phyloP scores from a whole-genome alignment of 2,888 invertebrate species.

The Sarcophaga rosellei region DNA sequence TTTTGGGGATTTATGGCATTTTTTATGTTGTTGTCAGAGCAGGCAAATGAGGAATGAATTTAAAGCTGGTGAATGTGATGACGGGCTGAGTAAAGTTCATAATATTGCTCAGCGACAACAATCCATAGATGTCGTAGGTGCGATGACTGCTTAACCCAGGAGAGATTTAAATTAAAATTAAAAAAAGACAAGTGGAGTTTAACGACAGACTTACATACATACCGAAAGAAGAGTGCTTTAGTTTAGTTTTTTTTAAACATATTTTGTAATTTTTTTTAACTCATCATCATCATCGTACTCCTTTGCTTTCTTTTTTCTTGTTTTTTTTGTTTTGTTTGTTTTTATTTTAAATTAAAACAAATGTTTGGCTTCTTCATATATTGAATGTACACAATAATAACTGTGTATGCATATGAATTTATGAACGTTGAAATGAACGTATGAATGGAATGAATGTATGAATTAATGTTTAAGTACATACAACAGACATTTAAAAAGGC shows the following conservation, averaged over 20 bases:
- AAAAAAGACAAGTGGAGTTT: background rate
- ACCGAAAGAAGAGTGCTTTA: background rate
- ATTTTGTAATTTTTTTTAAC: slow-evolving; percentile 30
- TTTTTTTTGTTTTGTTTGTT: slow-evolving; percentile 30
- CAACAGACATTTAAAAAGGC: background rate
- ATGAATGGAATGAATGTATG: background rate
- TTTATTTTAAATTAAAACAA: slow-evolving; percentile 54
- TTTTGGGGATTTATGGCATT: slow-evolving; percentile 39
- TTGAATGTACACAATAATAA: background rate
- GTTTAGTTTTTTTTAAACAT: slow-evolving; percentile 15
- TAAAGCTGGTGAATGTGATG: too few relatives aligned
- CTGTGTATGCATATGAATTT: background rate
- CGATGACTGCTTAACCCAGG: slow-evolving; percentile 62
- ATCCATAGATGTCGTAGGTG: slow-evolving; percentile 49
- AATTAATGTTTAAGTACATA: background rate
- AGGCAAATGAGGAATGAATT: background rate
- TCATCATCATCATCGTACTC: background rate
- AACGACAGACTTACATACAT: background rate
- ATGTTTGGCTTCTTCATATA: slow-evolving; percentile 61
- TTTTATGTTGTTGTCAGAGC: background rate
- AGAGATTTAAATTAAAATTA: slow-evolving; percentile 60
- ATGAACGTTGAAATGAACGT: background rate
- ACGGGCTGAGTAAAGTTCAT: background rate
- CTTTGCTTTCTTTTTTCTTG: too few relatives aligned
- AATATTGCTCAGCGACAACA: background rate